Evolutionary conservation across 2,888 invertebrate genomes (phyloP).

Genomic region (Hesperia comma): DNA sequence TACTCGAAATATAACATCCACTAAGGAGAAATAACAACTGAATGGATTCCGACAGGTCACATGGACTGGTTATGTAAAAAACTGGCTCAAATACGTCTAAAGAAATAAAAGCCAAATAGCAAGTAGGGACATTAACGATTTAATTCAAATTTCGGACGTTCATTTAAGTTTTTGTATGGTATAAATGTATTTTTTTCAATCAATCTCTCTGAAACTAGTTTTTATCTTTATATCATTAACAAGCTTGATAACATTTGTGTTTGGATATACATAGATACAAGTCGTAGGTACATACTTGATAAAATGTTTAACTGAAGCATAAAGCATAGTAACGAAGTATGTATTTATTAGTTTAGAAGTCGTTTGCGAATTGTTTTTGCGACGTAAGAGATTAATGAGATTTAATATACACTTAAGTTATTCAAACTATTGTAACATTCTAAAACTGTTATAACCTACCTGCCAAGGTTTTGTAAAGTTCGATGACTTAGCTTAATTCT

Average conservation of each 20-base stretch:
- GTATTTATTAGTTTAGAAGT: no score
- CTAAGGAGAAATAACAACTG: conserved; percentile 26
- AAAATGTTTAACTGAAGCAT: no score
- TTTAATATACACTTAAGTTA: no score
- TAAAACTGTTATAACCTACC: neutral
- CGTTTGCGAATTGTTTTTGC: no score
- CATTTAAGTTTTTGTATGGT: neutral
- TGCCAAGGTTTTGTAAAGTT: neutral
- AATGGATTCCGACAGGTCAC: conserved; percentile 36
- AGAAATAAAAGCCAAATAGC: conserved; percentile 29
- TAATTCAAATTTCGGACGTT: conserved; percentile 30
- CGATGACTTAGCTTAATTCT: neutral
- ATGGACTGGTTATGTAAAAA: conserved; percentile 24
- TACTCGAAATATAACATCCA: conserved; percentile 25
- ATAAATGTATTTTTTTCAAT: neutral
- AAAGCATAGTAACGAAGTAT: no score
- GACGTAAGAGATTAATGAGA: no score
- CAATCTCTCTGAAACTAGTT: neutral
- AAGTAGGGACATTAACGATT: conserved; percentile 20
- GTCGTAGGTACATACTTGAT: no score
- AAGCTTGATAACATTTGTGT: neutral
- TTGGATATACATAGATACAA: neutral
- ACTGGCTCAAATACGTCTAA: conserved; percentile 29
- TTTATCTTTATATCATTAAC: neutral
- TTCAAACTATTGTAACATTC: neutral